Evolutionary conservation across 2,113 vertebrate species (phyloP), one percentile per base, ranked within the genome.

Genomic region (Entosphenus tridentatus): DNA sequence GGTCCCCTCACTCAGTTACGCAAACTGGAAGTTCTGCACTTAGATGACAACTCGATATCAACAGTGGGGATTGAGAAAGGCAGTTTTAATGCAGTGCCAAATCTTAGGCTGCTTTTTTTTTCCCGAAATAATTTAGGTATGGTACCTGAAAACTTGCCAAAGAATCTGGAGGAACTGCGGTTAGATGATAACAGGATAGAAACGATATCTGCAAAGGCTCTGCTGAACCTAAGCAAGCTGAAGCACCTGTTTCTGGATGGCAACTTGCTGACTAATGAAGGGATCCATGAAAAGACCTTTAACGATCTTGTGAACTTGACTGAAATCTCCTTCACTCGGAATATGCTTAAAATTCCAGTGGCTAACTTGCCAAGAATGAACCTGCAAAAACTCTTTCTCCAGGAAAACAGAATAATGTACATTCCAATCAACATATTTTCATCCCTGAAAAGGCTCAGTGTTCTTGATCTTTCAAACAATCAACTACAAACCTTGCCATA

Each of bases 121-220:
- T 95, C 89, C 70, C 96, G 96, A 81, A 98, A 98, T 75, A 89
- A 96, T 75, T 79, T 96, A 71, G 96, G 90, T 83, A 96, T 90
- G 0, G 83, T 98, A 72, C 93, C 93, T 12, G 86, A 95, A 2
- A 92, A 92, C 69, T 86, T 96, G 70, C 93, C 93, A 0, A 76
- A 84, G 72, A 89, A 86, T 74, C 75, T 96, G 68, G 85, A 88
- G 72, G 91, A 98, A 76, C 82, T 98, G 71, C 80, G 93, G 14
- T 80, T 98, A 71, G 92, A 98, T 1, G 92, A 98, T 75, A 98
- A 98, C 74, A 80, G 90, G 57, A 98, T 98, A 8, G 88, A 88
- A 3, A 75, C 85, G 71, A 89, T 98, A 57, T 87, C 88, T 54
- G 87, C 91, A 77, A 82, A 89, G 77, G 90, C 88, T 65, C 96